phyloP scores from a whole-genome alignment of 2,113 vertebrate species.

The Plecturocebus donacophilus region DNA sequence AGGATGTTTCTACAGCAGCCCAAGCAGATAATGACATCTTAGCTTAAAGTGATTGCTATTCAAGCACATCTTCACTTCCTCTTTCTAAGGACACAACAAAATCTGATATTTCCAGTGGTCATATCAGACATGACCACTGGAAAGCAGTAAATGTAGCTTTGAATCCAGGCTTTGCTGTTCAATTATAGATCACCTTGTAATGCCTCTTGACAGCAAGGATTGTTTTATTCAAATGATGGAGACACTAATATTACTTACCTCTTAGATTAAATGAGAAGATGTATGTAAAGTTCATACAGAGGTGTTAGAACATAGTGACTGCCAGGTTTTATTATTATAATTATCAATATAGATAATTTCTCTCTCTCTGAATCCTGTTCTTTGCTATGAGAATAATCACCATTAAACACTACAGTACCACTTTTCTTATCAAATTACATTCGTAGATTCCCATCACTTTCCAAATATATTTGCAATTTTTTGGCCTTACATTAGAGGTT shows the following conservation, averaged over 20 bases:
- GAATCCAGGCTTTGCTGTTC: background rate
- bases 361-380: background rate
- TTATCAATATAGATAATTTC: background rate
- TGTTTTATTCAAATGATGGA: background rate
- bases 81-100: background rate
- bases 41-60: background rate
- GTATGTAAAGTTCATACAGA: background rate
- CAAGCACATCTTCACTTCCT: background rate
- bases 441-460: background rate
- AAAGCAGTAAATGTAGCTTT: background rate
- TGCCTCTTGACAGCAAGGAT: background rate
- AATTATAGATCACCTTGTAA: background rate
- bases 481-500: background rate
- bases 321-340: background rate
- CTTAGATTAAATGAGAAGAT: background rate
- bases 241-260: background rate
- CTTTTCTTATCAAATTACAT: background rate
- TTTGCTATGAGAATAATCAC: background rate
- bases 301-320: background rate
- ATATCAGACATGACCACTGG: background rate
- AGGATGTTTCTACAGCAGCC: background rate
- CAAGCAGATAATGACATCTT: background rate
- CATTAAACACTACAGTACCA: background rate
- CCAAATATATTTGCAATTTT: background rate
- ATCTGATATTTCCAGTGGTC: no score